Evolutionary conservation across 2,797 vertebrate species (phyloP).

Genomic region (Syngnathus rostellatus): DNA sequence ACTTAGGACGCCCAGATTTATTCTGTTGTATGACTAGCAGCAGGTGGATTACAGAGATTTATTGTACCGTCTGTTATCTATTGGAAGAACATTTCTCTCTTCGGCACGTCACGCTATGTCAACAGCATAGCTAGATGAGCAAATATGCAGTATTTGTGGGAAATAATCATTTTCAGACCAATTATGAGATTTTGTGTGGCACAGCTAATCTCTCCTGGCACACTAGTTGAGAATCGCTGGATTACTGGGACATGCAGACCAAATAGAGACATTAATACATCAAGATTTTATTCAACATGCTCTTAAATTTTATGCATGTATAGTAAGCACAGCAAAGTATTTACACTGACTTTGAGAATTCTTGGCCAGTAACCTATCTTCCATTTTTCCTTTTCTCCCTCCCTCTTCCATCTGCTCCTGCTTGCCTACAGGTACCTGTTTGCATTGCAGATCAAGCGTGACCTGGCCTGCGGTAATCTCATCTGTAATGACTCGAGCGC

Average conservation of each 20-base stretch:
- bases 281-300: background rate
- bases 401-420: background rate
- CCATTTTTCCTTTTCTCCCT: background rate
- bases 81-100: too few species aligned
- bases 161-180: background rate
- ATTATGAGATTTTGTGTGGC: background rate
- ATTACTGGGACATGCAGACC: background rate
- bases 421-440: slow-evolving; percentile 80
- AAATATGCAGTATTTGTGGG: too few species aligned
- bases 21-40: too few species aligned
- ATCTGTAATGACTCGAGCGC: slow-evolving; percentile 86
- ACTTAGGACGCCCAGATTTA: too few species aligned
- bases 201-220: too few species aligned
- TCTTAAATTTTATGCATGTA: background rate
- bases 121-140: too few species aligned
- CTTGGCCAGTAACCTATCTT: background rate
- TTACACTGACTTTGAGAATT: background rate
- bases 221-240: slow-evolving; percentile 2
- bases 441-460: slow-evolving; percentile 89
- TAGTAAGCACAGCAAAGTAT: background rate
- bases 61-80: too few species aligned
- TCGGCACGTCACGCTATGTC: too few species aligned
- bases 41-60: too few species aligned
- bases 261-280: background rate
- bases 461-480: slow-evolving; percentile 81